Percentiles rank a stretch among this genome's conserved stretches.
Evolutionary conservation across 2,888 invertebrate species (phyloP).

Genomic region (Scrobipalpa costella): DNA sequence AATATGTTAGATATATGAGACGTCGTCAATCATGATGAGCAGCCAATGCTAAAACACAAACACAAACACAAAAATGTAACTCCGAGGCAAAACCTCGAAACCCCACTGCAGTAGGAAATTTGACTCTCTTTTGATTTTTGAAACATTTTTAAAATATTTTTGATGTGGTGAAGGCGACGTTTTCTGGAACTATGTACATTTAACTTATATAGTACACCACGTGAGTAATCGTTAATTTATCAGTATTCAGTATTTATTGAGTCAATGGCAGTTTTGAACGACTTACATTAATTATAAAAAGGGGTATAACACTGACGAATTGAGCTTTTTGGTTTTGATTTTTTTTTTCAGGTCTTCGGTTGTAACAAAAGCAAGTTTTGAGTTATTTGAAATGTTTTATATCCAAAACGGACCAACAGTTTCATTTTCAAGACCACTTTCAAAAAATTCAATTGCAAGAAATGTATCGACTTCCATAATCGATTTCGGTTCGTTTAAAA

Average conservation of each 20-base stretch:
- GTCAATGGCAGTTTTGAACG: no score
- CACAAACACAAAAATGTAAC: neutral
- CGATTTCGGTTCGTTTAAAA: constrained; percentile 10
- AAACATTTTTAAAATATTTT: neutral
- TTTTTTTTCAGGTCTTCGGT: no score
- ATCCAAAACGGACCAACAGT: constrained; percentile 55
- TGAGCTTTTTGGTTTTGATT: no score
- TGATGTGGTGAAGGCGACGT: neutral
- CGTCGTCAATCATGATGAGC: neutral
- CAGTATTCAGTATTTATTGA: no score
- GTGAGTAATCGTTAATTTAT: no score
- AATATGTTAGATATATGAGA: neutral
- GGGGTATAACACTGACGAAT: no score
- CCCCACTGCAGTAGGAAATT: neutral
- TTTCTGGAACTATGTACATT: no score
- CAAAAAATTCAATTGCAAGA: constrained; percentile 2
- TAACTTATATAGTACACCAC: no score
- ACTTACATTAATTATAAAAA: no score
- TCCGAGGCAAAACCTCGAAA: no score
- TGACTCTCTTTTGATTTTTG: neutral
- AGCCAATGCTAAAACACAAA: neutral
- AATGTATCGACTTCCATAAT: constrained; percentile 1
- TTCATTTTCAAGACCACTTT: constrained; percentile 31
- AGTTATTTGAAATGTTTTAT: constrained; percentile 55
- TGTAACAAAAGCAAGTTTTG: no score